Percentiles rank a stretch among this genome's conserved stretches.
phyloP scores from a whole-genome alignment of 2,797 vertebrate species.

The Bradypodion ventrale region DNA sequence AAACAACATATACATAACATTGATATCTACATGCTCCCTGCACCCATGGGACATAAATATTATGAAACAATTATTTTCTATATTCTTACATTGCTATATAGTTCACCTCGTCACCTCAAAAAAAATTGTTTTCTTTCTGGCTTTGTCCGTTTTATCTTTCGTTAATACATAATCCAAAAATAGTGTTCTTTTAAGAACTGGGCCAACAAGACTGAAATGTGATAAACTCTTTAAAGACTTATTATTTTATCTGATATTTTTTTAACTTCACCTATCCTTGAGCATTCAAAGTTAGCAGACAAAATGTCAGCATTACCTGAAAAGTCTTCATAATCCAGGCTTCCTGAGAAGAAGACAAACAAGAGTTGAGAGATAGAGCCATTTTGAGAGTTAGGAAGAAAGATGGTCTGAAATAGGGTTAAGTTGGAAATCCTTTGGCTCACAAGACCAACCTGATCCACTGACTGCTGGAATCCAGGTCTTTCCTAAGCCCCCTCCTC shows the following conservation, averaged over 20 bases:
- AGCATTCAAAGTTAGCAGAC: too few relatives aligned
- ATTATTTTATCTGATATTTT: not conserved
- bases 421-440: not conserved
- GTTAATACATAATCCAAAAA: too few relatives aligned
- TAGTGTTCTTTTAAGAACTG: too few relatives aligned
- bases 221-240: not conserved
- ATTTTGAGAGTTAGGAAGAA: not conserved
- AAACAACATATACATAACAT: too few relatives aligned
- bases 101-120: too few relatives aligned
- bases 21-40: too few relatives aligned
- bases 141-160: too few relatives aligned
- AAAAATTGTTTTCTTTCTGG: too few relatives aligned
- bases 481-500: not conserved
- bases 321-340: slow-evolving; percentile 30
- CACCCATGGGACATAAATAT: too few relatives aligned
- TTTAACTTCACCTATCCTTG: not conserved
- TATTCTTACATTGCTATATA: too few relatives aligned
- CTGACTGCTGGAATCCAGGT: not conserved
- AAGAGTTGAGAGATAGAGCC: not conserved
- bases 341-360: slow-evolving; percentile 10
- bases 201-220: not conserved
- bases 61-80: too few relatives aligned
- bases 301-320: slow-evolving; percentile 25
- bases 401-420: not conserved
- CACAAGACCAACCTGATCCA: too few relatives aligned